A percentile compares a stretch with the other conserved stretches of the same genome.
Conservation (phyloP, 1,140 invertebrate genomes). For the Aphaenogaster rudis region DNA sequence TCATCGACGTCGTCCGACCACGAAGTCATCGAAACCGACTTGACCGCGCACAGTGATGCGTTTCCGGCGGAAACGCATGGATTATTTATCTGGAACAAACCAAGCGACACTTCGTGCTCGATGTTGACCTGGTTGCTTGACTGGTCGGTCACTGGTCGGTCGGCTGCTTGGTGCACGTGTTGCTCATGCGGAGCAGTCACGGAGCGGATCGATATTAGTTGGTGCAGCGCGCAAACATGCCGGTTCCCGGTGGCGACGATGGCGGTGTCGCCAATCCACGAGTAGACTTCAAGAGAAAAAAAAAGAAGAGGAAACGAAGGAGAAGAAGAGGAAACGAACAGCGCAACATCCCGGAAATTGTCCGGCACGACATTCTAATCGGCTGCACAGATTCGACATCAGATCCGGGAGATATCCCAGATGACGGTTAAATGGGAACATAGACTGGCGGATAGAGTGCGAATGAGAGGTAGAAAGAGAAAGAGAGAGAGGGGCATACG, state of each 20-base stretch:
- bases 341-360: background rate
- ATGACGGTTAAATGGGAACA: background rate
- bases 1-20: background rate
- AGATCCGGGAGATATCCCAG: background rate
- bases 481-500: background rate
- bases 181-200: conserved; percentile 51
- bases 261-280: too few relatives aligned
- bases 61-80: conserved; percentile 42
- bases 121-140: conserved; percentile 60
- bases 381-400: background rate
- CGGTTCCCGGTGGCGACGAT: background rate
- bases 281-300: background rate
- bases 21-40: conserved; percentile 7
- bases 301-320: background rate
- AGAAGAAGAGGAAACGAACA: background rate
- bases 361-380: background rate
- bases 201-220: conserved; percentile 49
- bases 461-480: background rate
- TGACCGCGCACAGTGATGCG: background rate
- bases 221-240: background rate
- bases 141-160: conserved; percentile 9
- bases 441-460: background rate
- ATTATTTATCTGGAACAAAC: conserved; percentile 53
- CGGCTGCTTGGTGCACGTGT: conserved; percentile 53
- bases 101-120: conserved; percentile 40